These are phyloP conservation scores for Pantherophis guttatus DNA, from an alignment of 2,113 vertebrate species.

Conservation along the genomic window DNA sequence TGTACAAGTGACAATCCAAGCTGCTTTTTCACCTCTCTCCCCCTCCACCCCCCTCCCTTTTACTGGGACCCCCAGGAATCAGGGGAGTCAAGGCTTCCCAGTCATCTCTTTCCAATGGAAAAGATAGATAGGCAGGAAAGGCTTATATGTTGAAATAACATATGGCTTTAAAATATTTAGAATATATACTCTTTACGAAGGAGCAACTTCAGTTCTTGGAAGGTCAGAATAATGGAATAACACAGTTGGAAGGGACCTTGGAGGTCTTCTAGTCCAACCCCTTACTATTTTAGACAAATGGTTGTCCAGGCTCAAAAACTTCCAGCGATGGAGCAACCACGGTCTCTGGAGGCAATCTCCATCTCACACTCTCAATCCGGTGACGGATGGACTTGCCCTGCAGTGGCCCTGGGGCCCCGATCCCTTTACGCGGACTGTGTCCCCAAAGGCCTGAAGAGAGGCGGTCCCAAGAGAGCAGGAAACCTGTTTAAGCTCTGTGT, in stretches of 20 bases:
- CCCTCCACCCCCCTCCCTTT: not conserved
- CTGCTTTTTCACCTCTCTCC: not conserved
- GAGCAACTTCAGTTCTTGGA: not conserved
- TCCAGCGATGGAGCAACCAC: not conserved
- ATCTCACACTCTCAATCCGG: not conserved
- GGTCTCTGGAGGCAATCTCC: not conserved
- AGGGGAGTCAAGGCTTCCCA: not conserved
- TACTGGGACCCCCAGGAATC: not conserved
- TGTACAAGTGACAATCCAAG: not conserved
- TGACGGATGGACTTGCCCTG: not conserved
- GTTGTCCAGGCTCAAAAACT: not conserved
- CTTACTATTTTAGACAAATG: not conserved
- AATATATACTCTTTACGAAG: not conserved
- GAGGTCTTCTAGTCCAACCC: not conserved
- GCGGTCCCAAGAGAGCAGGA: not conserved
- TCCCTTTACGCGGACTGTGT: not conserved
- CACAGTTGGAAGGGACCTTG: not conserved
- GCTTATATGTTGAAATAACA: not conserved
- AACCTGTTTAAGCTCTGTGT: not conserved
- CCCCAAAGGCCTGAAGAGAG: not conserved
- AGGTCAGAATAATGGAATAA: not conserved
- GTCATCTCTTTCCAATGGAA: not conserved
- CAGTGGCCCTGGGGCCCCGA: not conserved
- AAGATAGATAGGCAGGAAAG: not conserved
- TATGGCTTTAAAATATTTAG: not conserved